Base-by-base conservation (phyloP, 2,888 invertebrate genomes). In the Syritta pipiens region DNA sequence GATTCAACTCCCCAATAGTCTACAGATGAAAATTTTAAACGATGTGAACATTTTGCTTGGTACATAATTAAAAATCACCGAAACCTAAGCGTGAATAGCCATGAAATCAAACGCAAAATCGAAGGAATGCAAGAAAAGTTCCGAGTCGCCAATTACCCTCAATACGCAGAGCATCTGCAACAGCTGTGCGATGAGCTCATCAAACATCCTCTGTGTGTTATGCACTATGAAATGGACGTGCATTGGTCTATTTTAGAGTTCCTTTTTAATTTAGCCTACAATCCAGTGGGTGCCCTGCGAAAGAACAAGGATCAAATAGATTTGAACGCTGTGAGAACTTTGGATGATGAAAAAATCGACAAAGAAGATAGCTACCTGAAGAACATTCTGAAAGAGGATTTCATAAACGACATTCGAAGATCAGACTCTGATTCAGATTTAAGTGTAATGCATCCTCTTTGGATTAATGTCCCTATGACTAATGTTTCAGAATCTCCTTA, bases 171-270 rank as follows among this genome's bases (percentile, higher is more conserved):
- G 0, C 87, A 88, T 46, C 86, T 91, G 24, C 84, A 85, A 6
- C 85, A 86, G 19, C 83, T 91, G 5, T 85, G 88, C 24, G 82
- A 83, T 12, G 72, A 84, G 19, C 72, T 88, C 10, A 75, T 88
- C 2, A 83, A 83, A 0, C 82, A 87, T 71, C 85, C 85, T 0
- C 68, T 83, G 0, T 86, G 86, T 81, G 60, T 83, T n/a, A 83
- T 84, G 10, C 86, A 87, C 44, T 84, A 86, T 62, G 86, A 88
- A 76, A 83, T 85, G 37, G 90, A 91, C 82, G 83, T 90, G 1
- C 90, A 90, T 74, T 91, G 91, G 90, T 86, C 89, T 0, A 67
- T 91, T 30, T 76, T 91, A 4, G 89, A 89, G 17, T 86, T 91
- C 9, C 79, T 91, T 3, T 81, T 91, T 1, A 84, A 88, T 72